Conservation (phyloP, 2,888 invertebrate genomes). For the Pemphredon lugubris region DNA sequence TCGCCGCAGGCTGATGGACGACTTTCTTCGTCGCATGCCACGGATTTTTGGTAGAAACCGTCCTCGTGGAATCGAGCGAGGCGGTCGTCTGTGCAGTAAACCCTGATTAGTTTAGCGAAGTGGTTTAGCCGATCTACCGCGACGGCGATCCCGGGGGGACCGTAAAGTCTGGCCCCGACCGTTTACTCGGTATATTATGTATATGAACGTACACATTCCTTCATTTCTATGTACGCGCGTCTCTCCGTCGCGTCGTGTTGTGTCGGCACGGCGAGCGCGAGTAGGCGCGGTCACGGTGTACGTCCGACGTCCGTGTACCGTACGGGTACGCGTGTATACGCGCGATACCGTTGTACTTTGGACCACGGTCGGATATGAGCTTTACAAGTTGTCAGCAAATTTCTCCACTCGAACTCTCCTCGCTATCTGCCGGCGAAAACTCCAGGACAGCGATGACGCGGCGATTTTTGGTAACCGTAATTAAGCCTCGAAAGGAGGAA, state of each 20-base stretch:
- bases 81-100: conserved; percentile 55
- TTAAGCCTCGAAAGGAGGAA: conserved; percentile 22
- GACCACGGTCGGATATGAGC: conserved; percentile 21
- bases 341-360: conserved; percentile 29
- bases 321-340: conserved; percentile 12
- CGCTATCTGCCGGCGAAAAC: conserved; percentile 10
- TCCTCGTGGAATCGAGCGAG: conserved; percentile 6
- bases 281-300: neutral
- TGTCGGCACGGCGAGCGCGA: no score
- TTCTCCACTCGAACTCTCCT: conserved; percentile 26
- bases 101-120: conserved; percentile 71
- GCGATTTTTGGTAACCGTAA: conserved; percentile 38
- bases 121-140: conserved; percentile 62
- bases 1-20: neutral
- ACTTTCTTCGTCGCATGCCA: conserved; percentile 5
- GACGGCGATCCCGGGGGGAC: conserved; percentile 32
- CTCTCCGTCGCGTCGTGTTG: no score
- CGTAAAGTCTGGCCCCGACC: conserved; percentile 24
- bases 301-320: neutral
- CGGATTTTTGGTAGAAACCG: conserved; percentile 1
- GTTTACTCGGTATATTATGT: conserved; percentile 34
- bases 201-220: neutral
- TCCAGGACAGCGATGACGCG: conserved; percentile 19
- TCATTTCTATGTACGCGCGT: neutral
- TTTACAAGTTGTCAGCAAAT: conserved; percentile 53